These are phyloP conservation scores for Agonopterix subpropinquella DNA, from an alignment of 2,888 invertebrate genomes.

Conservation along the genomic window DNA sequence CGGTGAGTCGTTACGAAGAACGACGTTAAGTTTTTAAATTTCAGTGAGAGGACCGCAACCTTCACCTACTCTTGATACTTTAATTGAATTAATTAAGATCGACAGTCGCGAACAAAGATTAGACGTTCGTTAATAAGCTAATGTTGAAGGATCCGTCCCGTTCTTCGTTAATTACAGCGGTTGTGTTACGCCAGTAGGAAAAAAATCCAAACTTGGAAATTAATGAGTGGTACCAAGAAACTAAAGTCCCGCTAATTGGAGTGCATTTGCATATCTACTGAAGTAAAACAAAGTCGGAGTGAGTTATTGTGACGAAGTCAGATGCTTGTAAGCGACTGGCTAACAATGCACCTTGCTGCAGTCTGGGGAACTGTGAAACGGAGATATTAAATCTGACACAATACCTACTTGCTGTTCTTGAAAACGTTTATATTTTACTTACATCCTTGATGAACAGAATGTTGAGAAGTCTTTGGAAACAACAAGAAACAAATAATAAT, in stretches of 20 bases:
- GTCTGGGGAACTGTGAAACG: too few species aligned
- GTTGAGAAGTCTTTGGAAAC: too few species aligned
- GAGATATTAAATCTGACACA: too few species aligned
- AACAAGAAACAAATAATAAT: too few species aligned
- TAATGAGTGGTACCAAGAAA: constrained; percentile 68
- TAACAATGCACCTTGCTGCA: constrained; percentile 2
- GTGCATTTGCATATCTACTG: constrained; percentile 70
- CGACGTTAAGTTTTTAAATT: constrained; percentile 73
- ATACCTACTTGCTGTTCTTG: too few species aligned
- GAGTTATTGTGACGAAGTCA: constrained; percentile 61
- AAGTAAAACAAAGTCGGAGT: constrained; percentile 58
- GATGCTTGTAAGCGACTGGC: constrained; percentile 34
- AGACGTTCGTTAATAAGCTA: constrained; percentile 70
- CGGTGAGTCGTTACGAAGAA: constrained; percentile 69
- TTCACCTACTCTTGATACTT: constrained; percentile 70
- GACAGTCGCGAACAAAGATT: constrained; percentile 59
- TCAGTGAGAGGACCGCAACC: constrained; percentile 67
- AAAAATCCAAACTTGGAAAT: constrained; percentile 54
- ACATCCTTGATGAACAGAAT: too few species aligned
- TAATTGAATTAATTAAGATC: constrained; percentile 71
- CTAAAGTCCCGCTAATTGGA: constrained; percentile 64
- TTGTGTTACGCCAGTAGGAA: constrained; percentile 35
- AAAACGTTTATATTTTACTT: too few species aligned
- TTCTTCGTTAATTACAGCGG: constrained; percentile 61
- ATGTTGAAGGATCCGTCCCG: constrained; percentile 52